Conservation (phyloP, 2,113 vertebrate species). For the Hemichromis elongatus region DNA sequence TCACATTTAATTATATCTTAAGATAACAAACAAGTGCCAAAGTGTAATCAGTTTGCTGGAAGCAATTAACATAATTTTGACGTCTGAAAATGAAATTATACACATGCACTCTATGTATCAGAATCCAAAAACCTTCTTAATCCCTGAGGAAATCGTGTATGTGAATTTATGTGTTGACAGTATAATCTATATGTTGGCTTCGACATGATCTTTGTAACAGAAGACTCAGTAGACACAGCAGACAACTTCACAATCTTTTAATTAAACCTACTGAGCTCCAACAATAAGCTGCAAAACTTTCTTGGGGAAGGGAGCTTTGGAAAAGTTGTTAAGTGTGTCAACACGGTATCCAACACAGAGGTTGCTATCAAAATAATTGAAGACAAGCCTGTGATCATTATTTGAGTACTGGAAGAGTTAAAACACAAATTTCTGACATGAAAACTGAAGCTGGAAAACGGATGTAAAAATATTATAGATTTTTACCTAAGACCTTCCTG, state of each 20-base stretch:
- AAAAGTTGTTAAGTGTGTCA: neutral
- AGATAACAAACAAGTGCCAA: too few relatives aligned
- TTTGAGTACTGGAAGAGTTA: too few relatives aligned
- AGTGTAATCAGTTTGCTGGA: neutral
- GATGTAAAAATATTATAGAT: too few relatives aligned
- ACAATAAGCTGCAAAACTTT: fast-evolving
- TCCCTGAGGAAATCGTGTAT: neutral
- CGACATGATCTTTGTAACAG: neutral
- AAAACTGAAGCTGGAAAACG: too few relatives aligned
- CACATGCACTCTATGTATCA: neutral
- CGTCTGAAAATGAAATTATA: neutral
- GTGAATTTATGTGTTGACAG: neutral
- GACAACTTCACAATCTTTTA: neutral
- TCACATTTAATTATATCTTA: too few relatives aligned
- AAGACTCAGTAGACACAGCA: neutral
- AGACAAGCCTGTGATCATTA: neutral
- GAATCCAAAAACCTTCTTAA: neutral
- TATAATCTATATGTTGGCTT: neutral
- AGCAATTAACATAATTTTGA: neutral
- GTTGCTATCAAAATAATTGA: neutral
- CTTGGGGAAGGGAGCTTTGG: neutral
- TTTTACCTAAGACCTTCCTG: too few relatives aligned
- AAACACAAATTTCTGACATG: too few relatives aligned
- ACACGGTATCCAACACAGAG: neutral
- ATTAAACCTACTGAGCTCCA: fast-evolving